Base-by-base conservation (phyloP, 1,140 invertebrate species). In the Lanistes nyassanus region DNA sequence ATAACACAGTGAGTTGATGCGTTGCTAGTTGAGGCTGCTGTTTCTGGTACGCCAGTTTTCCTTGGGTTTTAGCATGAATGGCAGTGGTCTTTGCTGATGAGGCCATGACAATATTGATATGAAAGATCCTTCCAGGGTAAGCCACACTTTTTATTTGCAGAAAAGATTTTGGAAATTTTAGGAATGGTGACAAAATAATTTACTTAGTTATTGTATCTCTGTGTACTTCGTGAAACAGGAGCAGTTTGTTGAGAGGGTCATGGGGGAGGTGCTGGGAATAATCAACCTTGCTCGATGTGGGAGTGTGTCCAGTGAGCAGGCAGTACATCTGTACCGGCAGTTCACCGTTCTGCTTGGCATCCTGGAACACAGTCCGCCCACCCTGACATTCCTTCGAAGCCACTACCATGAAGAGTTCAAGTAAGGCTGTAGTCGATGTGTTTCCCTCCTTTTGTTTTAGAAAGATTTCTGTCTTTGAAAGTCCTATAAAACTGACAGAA, bases 341-440 rank as follows among this genome's bases (percentile, higher is more conserved):
- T 88, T 88, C 76, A 83, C 81, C 23, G 79, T 88, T 13, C 81
- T 88, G 21, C 73, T 82, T 13, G 84, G 79, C 0, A 82, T 88
- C 70, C 79, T 87, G 9, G 75, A 83, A n/a, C 84, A 85, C 80
- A 86, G 83, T 68, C 78, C 81, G 7, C 60, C 68, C 42, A 75
- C 85, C 23, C 77, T 82, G 31, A 72, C 71, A 11, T 86, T 84
- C 72, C 83, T 88, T 19, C 70, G 80, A 9, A 79, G 82, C 42
- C 84, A 86, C 66, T 88, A 87, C 74, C 80, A 81, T 47, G 87
- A 88, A 76, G 87, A 88, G 71, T 88, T 88, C 77, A 88, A 87
- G 87, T 88, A 82, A 77, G 83, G 74, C 5, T 26, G 56, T 29
- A 42, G 16, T 51, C n/a, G n/a, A n/a, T n/a, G n/a, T n/a, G 36